Conservation (phyloP, 2,113 vertebrate genomes). For the Lepisosteus oculatus region DNA sequence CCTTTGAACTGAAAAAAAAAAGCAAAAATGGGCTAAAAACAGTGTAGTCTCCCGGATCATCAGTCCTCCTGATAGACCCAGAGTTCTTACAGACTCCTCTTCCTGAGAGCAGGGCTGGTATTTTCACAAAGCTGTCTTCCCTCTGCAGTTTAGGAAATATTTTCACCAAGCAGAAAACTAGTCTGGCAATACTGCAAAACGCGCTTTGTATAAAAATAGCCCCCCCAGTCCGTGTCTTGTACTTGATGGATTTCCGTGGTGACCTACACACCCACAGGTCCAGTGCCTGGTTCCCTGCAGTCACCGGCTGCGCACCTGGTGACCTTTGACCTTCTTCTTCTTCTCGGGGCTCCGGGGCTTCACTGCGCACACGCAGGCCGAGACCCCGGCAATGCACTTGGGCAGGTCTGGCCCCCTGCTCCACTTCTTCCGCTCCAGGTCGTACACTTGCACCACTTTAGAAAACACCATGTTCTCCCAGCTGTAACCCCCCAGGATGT, state of each 20-base stretch:
- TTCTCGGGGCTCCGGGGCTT: conserved; percentile 65
- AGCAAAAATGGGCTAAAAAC: no score
- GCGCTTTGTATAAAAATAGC: background rate
- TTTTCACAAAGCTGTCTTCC: background rate
- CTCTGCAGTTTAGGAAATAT: background rate
- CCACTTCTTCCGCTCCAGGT: conserved; percentile 77
- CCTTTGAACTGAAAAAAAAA: background rate
- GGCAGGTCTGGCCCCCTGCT: conserved; percentile 78
- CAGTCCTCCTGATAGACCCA: background rate
- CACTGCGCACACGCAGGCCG: conserved; percentile 80
- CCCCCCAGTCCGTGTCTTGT: no score
- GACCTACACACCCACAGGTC: background rate
- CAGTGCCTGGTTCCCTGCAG: background rate
- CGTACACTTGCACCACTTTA: conserved; percentile 81
- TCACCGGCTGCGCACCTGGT: conserved; percentile 23
- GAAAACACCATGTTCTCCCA: conserved; percentile 90
- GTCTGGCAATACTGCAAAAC: background rate
- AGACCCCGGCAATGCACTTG: conserved; percentile 83
- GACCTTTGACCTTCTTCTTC: conserved; percentile 60
- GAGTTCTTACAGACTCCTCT: background rate
- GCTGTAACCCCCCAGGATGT: conserved; percentile 92
- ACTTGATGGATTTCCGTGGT: no score
- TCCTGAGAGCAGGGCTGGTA: background rate
- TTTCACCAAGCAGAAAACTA: background rate
- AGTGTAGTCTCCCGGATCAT: background rate